A percentile compares a stretch with the other conserved stretches of the same genome.
phyloP scores from a whole-genome alignment of 1,140 invertebrate species.

The Andrena cerasifolii region DNA sequence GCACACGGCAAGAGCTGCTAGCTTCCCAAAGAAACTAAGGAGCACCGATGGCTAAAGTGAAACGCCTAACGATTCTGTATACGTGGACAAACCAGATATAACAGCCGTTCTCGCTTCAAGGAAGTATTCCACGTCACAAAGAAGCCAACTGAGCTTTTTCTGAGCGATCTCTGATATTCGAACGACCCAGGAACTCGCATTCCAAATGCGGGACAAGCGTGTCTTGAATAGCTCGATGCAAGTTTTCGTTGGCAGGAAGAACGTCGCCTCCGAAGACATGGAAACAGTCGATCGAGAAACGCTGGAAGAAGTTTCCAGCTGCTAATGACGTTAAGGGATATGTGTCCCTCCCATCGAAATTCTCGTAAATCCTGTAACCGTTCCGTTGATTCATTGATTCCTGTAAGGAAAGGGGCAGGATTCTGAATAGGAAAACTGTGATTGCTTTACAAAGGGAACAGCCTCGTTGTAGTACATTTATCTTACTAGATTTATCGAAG shows the following conservation, averaged over 20 bases:
- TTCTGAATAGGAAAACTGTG: slow-evolving; percentile 36
- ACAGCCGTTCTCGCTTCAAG: slow-evolving; percentile 33
- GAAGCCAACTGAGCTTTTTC: slow-evolving; percentile 53
- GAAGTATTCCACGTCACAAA: slow-evolving; percentile 45
- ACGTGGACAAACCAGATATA: slow-evolving; percentile 42
- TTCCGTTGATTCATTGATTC: slow-evolving; percentile 40
- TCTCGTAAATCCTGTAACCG: slow-evolving; percentile 57
- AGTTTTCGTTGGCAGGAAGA: slow-evolving; percentile 48
- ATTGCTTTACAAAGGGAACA: slow-evolving; percentile 48
- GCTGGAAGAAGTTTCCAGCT: slow-evolving; percentile 44
- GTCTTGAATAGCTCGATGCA: slow-evolving; percentile 56
- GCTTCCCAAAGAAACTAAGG: slow-evolving; percentile 10
- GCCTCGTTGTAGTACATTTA: slow-evolving; percentile 16
- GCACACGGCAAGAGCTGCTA: not conserved
- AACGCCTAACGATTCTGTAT: slow-evolving; percentile 46
- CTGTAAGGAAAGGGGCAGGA: slow-evolving; percentile 33
- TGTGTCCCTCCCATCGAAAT: slow-evolving; percentile 47
- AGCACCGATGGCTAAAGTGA: not conserved
- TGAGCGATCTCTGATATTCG: slow-evolving; percentile 51
- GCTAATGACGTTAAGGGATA: slow-evolving; percentile 66
- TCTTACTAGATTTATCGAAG: slow-evolving; percentile 34
- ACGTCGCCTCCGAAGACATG: slow-evolving; percentile 40
- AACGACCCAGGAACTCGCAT: slow-evolving; percentile 61
- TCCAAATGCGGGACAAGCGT: slow-evolving; percentile 61
- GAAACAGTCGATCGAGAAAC: slow-evolving; percentile 10